phyloP scores from a whole-genome alignment of 2,113 vertebrate genomes.

The Ptilorrhoa leucosticta region DNA sequence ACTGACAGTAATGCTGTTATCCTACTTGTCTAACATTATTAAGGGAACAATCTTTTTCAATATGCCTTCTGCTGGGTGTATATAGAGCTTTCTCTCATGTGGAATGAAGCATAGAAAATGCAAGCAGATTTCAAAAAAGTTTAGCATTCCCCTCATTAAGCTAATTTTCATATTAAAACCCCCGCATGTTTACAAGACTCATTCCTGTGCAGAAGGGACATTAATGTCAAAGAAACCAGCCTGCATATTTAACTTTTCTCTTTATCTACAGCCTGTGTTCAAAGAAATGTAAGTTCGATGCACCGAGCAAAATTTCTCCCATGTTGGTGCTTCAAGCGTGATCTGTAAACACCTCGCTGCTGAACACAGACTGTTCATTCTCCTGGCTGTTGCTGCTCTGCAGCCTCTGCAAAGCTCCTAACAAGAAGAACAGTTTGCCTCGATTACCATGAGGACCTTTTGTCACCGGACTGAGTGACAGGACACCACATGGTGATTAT shows the following conservation, averaged over 20 bases:
- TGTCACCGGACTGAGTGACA: neutral
- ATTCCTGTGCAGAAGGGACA: neutral
- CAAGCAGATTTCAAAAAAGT: neutral
- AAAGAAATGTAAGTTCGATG: rapidly evolving
- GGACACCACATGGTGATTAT: neutral
- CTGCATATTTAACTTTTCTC: neutral
- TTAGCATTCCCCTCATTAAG: neutral
- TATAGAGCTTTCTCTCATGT: neutral
- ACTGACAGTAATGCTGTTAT: neutral
- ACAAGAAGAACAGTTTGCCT: neutral
- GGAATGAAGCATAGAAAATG: neutral
- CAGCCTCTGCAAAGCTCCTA: neutral
- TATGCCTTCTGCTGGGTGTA: neutral
- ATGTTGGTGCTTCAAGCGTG: rapidly evolving
- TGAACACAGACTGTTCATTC: neutral
- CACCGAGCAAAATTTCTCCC: neutral
- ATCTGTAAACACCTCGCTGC: neutral
- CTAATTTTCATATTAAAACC: neutral
- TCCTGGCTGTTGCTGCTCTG: neutral
- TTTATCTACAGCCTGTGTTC: neutral
- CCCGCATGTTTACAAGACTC: neutral
- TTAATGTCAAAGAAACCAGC: neutral
- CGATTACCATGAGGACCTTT: neutral
- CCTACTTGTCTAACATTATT: neutral
- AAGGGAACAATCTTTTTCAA: neutral